Conservation (phyloP, 2,888 invertebrate species). For the Dioctria linearis region DNA sequence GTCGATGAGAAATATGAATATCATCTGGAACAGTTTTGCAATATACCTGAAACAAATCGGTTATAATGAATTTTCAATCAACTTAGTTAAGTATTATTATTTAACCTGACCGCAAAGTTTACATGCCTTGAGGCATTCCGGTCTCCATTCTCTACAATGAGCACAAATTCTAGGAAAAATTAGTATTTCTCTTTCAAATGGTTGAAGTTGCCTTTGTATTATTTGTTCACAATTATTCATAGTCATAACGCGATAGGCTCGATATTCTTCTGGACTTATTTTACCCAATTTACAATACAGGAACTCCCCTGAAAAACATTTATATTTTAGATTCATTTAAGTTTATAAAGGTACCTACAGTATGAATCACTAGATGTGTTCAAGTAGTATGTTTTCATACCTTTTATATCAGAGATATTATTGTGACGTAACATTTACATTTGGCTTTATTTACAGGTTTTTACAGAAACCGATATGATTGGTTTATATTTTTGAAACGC, state of each 20-base stretch:
- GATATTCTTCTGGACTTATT: constrained; percentile 73
- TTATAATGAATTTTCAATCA: neutral
- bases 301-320: neutral
- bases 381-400: too few species aligned
- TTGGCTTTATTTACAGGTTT: too few species aligned
- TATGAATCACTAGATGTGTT: too few species aligned
- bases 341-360: too few species aligned
- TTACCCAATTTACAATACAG: constrained; percentile 22
- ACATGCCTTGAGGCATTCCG: constrained; percentile 73
- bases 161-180: constrained; percentile 79
- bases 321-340: too few species aligned
- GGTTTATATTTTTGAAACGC: too few species aligned
- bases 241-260: constrained; percentile 76
- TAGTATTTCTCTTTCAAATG: constrained; percentile 80
- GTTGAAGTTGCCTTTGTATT: constrained; percentile 74
- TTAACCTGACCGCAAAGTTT: constrained; percentile 75
- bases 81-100: constrained; percentile 69
- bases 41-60: constrained; percentile 69
- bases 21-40: constrained; percentile 74
- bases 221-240: constrained; percentile 76
- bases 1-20: constrained; percentile 72
- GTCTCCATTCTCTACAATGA: constrained; percentile 75
- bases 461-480: too few species aligned
- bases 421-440: too few species aligned
- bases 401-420: too few species aligned